Conservation (phyloP, 2,888 invertebrate genomes). For the Agonopterix arenella region DNA sequence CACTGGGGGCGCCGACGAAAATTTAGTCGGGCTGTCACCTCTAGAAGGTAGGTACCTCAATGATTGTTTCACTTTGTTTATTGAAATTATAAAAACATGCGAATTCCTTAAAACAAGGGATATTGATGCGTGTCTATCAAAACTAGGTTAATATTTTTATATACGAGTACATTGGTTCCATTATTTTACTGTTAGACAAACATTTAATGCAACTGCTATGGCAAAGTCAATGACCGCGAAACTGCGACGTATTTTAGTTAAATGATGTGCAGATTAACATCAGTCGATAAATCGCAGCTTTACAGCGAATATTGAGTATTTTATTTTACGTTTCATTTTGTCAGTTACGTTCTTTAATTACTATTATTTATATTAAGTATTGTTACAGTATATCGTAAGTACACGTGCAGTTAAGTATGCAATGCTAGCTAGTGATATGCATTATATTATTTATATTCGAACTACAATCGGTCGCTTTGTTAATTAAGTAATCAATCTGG, state of each 20-base stretch:
- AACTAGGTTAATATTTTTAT: too few relatives aligned
- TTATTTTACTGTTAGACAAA: not conserved
- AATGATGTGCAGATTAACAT: too few relatives aligned
- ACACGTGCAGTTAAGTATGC: constrained; percentile 38
- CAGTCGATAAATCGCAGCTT: not conserved
- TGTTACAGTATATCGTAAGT: constrained; percentile 32
- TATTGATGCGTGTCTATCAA: too few relatives aligned
- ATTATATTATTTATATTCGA: constrained; percentile 20
- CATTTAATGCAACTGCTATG: constrained; percentile 5
- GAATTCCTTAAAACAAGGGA: too few relatives aligned
- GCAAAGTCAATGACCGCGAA: constrained; percentile 1
- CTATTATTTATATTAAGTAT: constrained; percentile 18
- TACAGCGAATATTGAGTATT: constrained; percentile 2
- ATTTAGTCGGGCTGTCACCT: too few relatives aligned
- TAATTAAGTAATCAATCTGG: constrained; percentile 12
- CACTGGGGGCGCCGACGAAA: too few relatives aligned
- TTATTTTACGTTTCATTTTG: not conserved
- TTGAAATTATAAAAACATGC: too few relatives aligned
- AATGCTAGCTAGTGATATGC: constrained; percentile 53
- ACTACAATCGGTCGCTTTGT: constrained; percentile 2
- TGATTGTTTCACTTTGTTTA: too few relatives aligned
- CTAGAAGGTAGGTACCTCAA: too few relatives aligned
- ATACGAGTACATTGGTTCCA: too few relatives aligned
- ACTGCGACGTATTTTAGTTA: too few relatives aligned
- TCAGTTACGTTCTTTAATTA: constrained; percentile 19